Base-by-base conservation (phyloP, 2,797 vertebrate genomes). In the Botia kubotai region DNA sequence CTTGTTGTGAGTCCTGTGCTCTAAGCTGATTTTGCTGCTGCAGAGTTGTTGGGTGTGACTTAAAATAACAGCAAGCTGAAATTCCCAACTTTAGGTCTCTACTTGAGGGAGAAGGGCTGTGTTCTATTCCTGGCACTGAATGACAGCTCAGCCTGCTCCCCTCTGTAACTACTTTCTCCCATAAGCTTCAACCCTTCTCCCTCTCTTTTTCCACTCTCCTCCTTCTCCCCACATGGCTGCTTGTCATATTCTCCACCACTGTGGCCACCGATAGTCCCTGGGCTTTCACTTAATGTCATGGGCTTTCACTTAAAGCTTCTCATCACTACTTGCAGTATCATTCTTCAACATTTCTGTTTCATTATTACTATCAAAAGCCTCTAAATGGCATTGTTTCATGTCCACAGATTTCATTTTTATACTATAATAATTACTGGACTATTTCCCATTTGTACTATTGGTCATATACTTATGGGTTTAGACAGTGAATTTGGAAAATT, bases 141-240 rank as follows among this genome's bases (percentile, higher is more conserved):
- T 95, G 96, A 96, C 96, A 96, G 94, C 93, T 95, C 95, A 95
- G 94, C 94, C 96, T 95, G 95, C 95, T n/a, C n/a, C n/a, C n/a
- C n/a, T n/a, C n/a, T n/a, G n/a, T n/a, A n/a, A n/a, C n/a, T n/a
- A n/a, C n/a, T n/a, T n/a, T n/a, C n/a, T n/a, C n/a, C n/a, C n/a
- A n/a, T n/a, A n/a, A n/a, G n/a, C n/a, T 90, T 92, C 89, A 90
- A 92, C 91, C 88, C 89, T 86, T 90, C 90, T 87, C 83, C 90
- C 82, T 89, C 87, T 80, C 86, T 86, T 81, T 87, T 89, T 81
- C 83, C 16, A 70, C 83, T 85, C 83, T 84, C 76, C 84, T 81
- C 69, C 84, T 87, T 90, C 84, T 88, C 85, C 88, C 88, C 90
- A 62, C 86, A 85, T 83, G 87, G 87, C 87, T 92, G 87, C 76